These are phyloP conservation scores for Scaeva pyrastri DNA, from an alignment of 2,888 invertebrate species.

Conservation along the genomic window DNA sequence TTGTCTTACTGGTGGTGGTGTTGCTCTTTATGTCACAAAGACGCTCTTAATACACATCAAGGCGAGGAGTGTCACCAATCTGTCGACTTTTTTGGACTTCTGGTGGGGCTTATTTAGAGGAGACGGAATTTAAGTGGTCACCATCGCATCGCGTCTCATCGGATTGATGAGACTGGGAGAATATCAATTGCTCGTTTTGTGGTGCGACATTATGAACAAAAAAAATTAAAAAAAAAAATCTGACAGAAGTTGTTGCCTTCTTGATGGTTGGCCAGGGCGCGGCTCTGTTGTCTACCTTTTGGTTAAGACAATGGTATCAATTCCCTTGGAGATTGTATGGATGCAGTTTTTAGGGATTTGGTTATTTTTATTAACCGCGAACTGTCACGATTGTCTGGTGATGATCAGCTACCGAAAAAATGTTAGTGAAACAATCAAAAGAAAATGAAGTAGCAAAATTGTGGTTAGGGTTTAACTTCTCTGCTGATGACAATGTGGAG, in stretches of 20 bases:
- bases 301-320: conserved; percentile 41
- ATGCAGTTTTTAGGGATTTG: conserved; percentile 11
- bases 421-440: background rate
- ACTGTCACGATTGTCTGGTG: conserved; percentile 7
- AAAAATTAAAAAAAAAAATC: too few species aligned
- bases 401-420: conserved; percentile 66
- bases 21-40: conserved; percentile 23
- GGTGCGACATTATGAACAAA: conserved; percentile 30
- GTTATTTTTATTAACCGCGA: conserved; percentile 39
- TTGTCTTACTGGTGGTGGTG: conserved; percentile 1
- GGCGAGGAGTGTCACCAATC: conserved; percentile 51
- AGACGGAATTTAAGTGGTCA: conserved; percentile 27
- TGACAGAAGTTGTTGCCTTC: conserved; percentile 34
- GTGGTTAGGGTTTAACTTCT: conserved; percentile 43
- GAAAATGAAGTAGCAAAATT: conserved; percentile 58
- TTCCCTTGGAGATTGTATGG: conserved; percentile 13
- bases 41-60: background rate
- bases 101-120: conserved; percentile 20
- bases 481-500: background rate
- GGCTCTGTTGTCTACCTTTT: conserved; percentile 7
- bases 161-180: background rate
- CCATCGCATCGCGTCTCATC: background rate
- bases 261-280: background rate
- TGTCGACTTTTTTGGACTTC: conserved; percentile 30
- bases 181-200: conserved; percentile 52